phyloP scores from a whole-genome alignment of 2,113 vertebrate genomes.

The Tychaedon coryphoeus region DNA sequence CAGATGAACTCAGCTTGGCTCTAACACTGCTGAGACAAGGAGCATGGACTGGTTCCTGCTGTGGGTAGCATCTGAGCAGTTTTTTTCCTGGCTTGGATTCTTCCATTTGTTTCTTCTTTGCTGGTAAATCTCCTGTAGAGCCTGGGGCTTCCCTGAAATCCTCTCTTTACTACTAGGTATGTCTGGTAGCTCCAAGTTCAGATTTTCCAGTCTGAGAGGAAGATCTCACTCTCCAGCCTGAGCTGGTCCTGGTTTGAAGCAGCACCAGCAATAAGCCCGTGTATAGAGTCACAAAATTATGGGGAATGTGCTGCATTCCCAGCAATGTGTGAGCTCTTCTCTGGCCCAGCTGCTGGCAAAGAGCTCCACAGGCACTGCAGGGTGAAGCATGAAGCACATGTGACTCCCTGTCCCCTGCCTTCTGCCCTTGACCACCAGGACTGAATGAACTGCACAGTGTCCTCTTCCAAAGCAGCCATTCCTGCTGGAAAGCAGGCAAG shows the following conservation, averaged over 20 bases:
- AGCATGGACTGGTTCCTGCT: neutral
- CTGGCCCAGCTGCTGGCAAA: neutral
- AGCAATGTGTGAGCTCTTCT: neutral
- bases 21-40: neutral
- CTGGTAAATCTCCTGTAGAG: slow-evolving; percentile 29
- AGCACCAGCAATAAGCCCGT: neutral
- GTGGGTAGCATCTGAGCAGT: neutral
- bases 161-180: neutral
- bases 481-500: neutral
- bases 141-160: neutral
- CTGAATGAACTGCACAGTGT: neutral
- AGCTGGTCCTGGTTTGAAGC: neutral
- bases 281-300: neutral
- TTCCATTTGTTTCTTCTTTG: neutral
- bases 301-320: neutral
- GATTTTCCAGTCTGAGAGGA: slow-evolving; percentile 9
- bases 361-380: neutral
- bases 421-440: rapidly evolving
- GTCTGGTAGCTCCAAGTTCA: neutral
- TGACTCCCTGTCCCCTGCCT: neutral
- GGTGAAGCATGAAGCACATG: neutral
- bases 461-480: neutral
- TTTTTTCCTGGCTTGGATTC: neutral
- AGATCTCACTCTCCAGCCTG: neutral
- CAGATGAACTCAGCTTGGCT: neutral